Evolutionary conservation across 2,113 vertebrate genomes (phyloP).

Genomic region (Pygoscelis antarcticus): DNA sequence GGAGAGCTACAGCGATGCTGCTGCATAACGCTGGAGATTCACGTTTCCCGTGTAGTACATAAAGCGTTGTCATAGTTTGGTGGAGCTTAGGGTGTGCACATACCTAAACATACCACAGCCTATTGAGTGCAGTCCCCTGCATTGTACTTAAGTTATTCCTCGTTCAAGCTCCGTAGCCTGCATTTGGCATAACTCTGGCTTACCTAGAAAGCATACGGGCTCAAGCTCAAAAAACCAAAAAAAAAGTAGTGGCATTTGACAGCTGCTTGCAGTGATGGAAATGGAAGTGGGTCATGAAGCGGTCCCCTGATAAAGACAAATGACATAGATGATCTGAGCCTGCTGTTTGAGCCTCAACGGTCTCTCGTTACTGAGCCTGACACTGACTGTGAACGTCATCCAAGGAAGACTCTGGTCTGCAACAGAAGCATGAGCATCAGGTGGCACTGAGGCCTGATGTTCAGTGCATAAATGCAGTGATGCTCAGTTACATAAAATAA

Average conservation of each 20-base stretch:
- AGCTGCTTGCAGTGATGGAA: not conserved
- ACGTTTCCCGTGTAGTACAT: accelerated
- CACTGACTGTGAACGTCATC: accelerated
- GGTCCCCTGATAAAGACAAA: not conserved
- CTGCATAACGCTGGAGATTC: accelerated
- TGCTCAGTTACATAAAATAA: not conserved
- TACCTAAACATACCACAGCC: not conserved
- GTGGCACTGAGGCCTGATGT: not conserved
- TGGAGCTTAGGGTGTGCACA: not conserved
- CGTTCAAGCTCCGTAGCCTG: not conserved
- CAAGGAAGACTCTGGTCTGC: not conserved
- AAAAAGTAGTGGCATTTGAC: not conserved
- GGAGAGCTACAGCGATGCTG: not conserved
- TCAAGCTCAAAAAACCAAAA: not conserved
- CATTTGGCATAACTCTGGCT: not conserved
- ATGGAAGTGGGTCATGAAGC: not conserved
- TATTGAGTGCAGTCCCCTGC: not conserved
- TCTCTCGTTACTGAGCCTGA: not conserved
- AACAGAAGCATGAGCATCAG: not conserved
- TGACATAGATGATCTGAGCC: not conserved
- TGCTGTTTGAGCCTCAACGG: accelerated
- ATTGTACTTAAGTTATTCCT: accelerated
- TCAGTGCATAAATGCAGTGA: too few species aligned
- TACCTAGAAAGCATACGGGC: accelerated
- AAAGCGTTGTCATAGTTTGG: not conserved